Percentiles rank a stretch among this genome's conserved stretches.
These are phyloP conservation scores for Hypothenemus hampei DNA, from an alignment of 1,140 invertebrate genomes.

Conservation along the genomic window DNA sequence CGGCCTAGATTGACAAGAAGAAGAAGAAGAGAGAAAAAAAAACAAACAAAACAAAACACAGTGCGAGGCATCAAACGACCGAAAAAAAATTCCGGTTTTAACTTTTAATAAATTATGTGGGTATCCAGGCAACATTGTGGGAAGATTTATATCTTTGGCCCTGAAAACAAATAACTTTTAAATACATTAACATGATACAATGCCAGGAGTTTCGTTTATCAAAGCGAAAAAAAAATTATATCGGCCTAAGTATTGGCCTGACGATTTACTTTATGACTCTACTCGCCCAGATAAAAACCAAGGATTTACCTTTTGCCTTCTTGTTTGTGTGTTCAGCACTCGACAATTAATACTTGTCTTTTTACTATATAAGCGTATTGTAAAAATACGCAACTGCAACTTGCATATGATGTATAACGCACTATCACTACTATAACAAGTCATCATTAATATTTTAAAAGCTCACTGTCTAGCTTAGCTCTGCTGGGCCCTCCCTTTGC, in stretches of 20 bases:
- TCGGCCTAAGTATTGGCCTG: background rate
- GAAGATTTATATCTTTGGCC: slow-evolving; percentile 12
- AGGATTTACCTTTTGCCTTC: slow-evolving; percentile 2
- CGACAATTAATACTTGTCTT: slow-evolving; percentile 7
- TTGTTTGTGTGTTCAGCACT: slow-evolving; percentile 1
- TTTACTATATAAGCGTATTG: background rate
- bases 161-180: slow-evolving; percentile 10
- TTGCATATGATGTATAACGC: background rate
- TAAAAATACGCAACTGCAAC: background rate
- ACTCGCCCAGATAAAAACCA: slow-evolving; percentile 13
- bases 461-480: background rate
- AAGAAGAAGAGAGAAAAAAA: no score
- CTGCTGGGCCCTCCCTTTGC: background rate
- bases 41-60: no score
- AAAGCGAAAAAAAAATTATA: background rate
- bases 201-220: slow-evolving; percentile 1
- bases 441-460: background rate
- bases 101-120: no score
- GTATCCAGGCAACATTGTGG: no score
- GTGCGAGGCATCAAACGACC: no score
- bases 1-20: no score
- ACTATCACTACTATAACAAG: background rate
- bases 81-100: no score
- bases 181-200: slow-evolving; percentile 13
- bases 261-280: slow-evolving; percentile 9